These are phyloP conservation scores for Diprion similis DNA, from an alignment of 1,140 invertebrate species.

Conservation along the genomic window DNA sequence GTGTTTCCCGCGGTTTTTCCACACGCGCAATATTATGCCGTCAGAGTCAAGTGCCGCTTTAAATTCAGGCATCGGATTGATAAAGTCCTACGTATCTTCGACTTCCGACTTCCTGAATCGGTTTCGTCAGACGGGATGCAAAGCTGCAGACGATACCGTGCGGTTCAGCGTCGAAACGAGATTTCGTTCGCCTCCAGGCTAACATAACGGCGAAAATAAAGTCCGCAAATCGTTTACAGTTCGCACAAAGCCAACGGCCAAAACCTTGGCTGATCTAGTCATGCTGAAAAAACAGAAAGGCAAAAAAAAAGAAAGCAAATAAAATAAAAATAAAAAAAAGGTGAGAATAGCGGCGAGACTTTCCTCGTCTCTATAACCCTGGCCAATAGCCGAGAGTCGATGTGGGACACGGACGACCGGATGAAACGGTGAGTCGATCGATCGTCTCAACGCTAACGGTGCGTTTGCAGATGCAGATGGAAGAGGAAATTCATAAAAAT, in stretches of 20 bases:
- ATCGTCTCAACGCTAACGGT: too few species aligned
- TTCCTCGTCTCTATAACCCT: too few species aligned
- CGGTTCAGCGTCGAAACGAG: too few species aligned
- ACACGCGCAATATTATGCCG: neutral
- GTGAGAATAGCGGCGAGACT: too few species aligned
- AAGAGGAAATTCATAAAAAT: neutral
- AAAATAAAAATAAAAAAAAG: too few species aligned
- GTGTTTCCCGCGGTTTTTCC: neutral
- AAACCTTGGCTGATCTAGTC: too few species aligned
- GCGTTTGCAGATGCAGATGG: neutral
- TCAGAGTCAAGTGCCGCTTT: neutral
- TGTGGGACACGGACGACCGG: constrained; percentile 54
- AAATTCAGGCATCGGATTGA: neutral
- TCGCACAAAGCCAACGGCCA: too few species aligned
- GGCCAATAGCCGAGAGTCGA: constrained; percentile 23
- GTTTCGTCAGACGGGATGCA: neutral
- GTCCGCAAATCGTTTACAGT: too few species aligned
- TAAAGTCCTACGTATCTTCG: neutral
- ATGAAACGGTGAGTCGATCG: neutral
- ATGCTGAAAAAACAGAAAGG: too few species aligned
- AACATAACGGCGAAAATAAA: too few species aligned
- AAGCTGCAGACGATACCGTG: neutral
- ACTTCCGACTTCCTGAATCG: neutral
- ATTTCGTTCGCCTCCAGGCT: too few species aligned
- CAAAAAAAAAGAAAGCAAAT: too few species aligned